Conservation (phyloP, 2,113 vertebrate genomes). For the Thalassarche chlororhynchos region DNA sequence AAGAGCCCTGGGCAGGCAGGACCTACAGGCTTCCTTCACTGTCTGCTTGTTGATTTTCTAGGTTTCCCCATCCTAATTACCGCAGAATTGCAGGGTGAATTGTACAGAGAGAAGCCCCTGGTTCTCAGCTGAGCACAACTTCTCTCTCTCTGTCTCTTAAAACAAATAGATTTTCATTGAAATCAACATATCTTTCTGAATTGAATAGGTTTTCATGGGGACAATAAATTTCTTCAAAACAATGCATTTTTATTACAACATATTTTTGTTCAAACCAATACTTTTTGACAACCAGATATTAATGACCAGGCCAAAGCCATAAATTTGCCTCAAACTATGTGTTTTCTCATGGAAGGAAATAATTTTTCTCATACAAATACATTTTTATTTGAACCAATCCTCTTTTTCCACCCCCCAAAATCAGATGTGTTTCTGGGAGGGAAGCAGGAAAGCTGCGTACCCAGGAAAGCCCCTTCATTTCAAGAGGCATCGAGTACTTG, state of each 20-base stretch:
- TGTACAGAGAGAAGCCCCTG: background rate
- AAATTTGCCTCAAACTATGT: conserved; percentile 84
- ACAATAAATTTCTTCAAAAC: conserved; percentile 87
- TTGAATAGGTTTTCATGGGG: conserved; percentile 82
- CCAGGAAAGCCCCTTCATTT: conserved; percentile 63
- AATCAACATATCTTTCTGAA: conserved; percentile 82
- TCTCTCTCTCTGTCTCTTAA: conserved; percentile 54
- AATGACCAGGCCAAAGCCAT: conserved; percentile 83
- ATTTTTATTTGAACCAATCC: conserved; percentile 85
- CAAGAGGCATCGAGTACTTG: conserved; percentile 20
- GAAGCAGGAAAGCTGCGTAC: conserved; percentile 7
- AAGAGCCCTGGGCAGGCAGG: background rate
- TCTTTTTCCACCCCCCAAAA: conserved; percentile 66
- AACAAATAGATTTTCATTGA: conserved; percentile 83
- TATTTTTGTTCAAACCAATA: conserved; percentile 88
- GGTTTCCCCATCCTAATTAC: background rate
- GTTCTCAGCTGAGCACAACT: conserved; percentile 21
- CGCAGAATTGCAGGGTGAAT: background rate
- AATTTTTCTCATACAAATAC: conserved; percentile 85
- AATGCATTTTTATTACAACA: conserved; percentile 87
- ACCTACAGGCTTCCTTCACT: background rate
- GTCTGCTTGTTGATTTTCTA: background rate
- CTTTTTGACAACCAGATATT: conserved; percentile 87
- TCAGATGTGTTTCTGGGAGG: conserved; percentile 67
- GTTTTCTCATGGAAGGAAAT: conserved; percentile 82